phyloP scores from a whole-genome alignment of 2,888 invertebrate genomes.

The Crioceris asparagi region DNA sequence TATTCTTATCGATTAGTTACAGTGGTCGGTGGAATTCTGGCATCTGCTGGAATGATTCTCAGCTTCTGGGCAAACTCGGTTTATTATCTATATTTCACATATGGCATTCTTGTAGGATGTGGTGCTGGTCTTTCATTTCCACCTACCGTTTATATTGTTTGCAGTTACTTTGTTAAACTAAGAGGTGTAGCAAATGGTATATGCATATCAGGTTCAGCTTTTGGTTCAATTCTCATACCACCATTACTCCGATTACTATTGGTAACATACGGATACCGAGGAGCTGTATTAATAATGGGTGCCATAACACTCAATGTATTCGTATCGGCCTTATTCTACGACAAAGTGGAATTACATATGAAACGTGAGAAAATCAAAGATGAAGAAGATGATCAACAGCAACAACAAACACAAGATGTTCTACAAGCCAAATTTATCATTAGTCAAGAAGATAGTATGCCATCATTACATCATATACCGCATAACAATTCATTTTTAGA shows the following conservation, averaged over 20 bases:
- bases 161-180: conserved; percentile 69
- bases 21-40: conserved; percentile 68
- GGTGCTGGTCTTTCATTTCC: conserved; percentile 82
- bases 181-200: conserved; percentile 78
- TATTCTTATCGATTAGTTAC: conserved; percentile 79
- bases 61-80: conserved; percentile 76
- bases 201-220: conserved; percentile 79
- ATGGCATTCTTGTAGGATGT: conserved; percentile 70
- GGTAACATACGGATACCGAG: conserved; percentile 66
- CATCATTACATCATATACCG: conserved; percentile 30
- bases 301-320: conserved; percentile 74
- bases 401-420: conserved; percentile 23
- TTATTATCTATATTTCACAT: conserved; percentile 68
- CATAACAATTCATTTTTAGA: conserved; percentile 33
- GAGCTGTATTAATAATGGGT: conserved; percentile 70
- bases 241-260: conserved; percentile 62
- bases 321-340: conserved; percentile 74
- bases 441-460: conserved; percentile 33
- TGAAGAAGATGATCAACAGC: too few species aligned
- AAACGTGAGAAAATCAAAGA: conserved; percentile 44
- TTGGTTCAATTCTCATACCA: conserved; percentile 77
- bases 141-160: conserved; percentile 82
- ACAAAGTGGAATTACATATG: conserved; percentile 74
- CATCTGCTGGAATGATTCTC: conserved; percentile 73
- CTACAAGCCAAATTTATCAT: conserved; percentile 35